Evolutionary conservation across 2,888 invertebrate genomes (phyloP).

Genomic region (Nesidiocoris tenuis): DNA sequence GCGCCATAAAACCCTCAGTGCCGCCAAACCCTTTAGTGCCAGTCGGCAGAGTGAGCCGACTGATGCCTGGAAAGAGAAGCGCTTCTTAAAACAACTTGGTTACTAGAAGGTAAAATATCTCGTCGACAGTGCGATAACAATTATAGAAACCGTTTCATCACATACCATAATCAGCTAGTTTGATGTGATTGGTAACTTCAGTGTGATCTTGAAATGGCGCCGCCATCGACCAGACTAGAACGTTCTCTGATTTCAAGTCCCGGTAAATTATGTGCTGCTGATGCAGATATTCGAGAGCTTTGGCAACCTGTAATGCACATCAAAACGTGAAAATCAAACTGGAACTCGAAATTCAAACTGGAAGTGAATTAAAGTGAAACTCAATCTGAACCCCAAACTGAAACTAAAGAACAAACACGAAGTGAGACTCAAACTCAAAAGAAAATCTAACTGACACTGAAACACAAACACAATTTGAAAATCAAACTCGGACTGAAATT

Average conservation of each 20-base stretch:
- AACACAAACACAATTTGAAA: no score
- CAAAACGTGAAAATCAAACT: no score
- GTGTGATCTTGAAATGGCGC: constrained; percentile 68
- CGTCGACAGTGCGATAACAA: no score
- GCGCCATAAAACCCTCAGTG: constrained; percentile 99
- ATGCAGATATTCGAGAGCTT: constrained; percentile 94
- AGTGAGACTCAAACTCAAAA: no score
- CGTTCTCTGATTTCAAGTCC: constrained; percentile 94
- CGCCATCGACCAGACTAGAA: constrained; percentile 96
- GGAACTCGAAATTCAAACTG: no score
- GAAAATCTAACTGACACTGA: no score
- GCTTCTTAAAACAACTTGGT: not conserved
- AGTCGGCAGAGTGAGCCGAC: constrained; percentile 80
- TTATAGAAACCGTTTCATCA: no score
- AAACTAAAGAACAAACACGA: no score
- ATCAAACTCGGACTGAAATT: no score
- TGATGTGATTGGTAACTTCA: constrained; percentile 75
- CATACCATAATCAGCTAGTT: constrained; percentile 91
- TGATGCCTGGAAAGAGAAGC: constrained; percentile 65
- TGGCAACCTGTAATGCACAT: constrained; percentile 65
- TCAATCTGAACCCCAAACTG: no score
- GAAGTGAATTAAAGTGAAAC: no score
- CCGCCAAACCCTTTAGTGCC: constrained; percentile 97
- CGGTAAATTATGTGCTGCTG: constrained; percentile 88
- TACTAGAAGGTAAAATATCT: not conserved